Conservation (phyloP, 1,140 invertebrate genomes). For the Ooceraea biroi region DNA sequence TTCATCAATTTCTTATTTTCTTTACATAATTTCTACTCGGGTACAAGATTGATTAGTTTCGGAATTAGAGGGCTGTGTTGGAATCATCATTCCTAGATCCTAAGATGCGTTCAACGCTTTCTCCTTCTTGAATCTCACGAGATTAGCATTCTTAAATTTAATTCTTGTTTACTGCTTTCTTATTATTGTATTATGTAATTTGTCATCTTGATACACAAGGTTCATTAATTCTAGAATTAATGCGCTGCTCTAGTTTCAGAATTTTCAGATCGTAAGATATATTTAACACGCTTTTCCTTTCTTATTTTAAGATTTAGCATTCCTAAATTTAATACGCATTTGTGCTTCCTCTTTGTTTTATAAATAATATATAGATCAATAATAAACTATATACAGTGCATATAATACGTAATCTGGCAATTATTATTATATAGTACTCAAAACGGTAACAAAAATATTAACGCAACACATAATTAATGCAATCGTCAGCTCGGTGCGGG, state of each 20-base stretch:
- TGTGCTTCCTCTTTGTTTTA: no score
- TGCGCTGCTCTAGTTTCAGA: background rate
- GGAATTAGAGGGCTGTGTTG: background rate
- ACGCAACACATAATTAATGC: background rate
- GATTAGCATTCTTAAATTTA: background rate
- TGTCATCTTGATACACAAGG: background rate
- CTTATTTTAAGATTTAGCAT: no score
- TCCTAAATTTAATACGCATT: no score
- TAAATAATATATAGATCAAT: background rate
- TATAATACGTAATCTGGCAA: no score
- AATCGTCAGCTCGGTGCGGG: background rate
- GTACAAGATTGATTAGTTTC: slow-evolving; percentile 6
- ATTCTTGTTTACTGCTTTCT: background rate
- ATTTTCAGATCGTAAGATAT: background rate
- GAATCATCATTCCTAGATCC: background rate
- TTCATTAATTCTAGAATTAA: background rate
- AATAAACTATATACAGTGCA: background rate
- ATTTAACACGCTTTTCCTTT: no score
- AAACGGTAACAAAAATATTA: background rate
- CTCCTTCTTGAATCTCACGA: background rate
- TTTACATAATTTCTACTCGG: background rate
- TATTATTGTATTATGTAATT: background rate
- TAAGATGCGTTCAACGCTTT: slow-evolving; percentile 6
- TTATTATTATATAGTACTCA: background rate
- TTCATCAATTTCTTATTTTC: background rate